A percentile compares a stretch with the other conserved stretches of the same genome.
Conservation (phyloP, 2,888 invertebrate species). For the Netelia melanura region DNA sequence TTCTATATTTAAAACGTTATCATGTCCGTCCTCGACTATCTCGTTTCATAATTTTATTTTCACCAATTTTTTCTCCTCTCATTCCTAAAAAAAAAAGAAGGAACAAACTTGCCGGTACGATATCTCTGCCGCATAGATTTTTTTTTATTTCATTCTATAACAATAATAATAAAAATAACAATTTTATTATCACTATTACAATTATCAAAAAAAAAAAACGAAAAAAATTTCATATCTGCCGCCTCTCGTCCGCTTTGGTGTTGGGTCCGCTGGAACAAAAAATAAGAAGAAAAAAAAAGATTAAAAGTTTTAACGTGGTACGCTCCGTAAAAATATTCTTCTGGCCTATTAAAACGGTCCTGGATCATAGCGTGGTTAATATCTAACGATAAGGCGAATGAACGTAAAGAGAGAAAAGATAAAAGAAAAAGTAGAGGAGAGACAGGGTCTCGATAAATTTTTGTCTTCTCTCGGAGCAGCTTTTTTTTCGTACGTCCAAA, state of each 20-base stretch:
- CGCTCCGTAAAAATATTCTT: constrained; percentile 15
- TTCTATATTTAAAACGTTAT: constrained; percentile 43
- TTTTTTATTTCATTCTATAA: constrained; percentile 1
- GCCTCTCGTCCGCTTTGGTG: constrained; percentile 56
- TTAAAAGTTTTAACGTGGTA: constrained; percentile 29
- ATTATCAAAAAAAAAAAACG: background rate
- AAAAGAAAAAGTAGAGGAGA: constrained; percentile 6
- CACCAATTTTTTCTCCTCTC: background rate
- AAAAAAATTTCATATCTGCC: background rate
- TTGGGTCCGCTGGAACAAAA: constrained; percentile 51
- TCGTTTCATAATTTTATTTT: constrained; percentile 23
- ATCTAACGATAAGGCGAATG: constrained; percentile 21
- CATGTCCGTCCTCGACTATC: constrained; percentile 10
- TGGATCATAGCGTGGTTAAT: background rate
- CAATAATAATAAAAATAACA: background rate
- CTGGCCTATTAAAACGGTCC: constrained; percentile 13
- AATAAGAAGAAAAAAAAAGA: background rate
- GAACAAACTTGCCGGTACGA: constrained; percentile 13
- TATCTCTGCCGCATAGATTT: constrained; percentile 31
- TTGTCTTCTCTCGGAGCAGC: constrained; percentile 4
- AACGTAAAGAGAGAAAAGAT: background rate
- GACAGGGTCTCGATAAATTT: constrained; percentile 21
- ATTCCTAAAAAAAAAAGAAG: constrained; percentile 20
- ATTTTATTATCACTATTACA: constrained; percentile 29
- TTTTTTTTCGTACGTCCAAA: background rate